Conservation (phyloP, 2,888 invertebrate genomes). For the Pomacea canaliculata region DNA sequence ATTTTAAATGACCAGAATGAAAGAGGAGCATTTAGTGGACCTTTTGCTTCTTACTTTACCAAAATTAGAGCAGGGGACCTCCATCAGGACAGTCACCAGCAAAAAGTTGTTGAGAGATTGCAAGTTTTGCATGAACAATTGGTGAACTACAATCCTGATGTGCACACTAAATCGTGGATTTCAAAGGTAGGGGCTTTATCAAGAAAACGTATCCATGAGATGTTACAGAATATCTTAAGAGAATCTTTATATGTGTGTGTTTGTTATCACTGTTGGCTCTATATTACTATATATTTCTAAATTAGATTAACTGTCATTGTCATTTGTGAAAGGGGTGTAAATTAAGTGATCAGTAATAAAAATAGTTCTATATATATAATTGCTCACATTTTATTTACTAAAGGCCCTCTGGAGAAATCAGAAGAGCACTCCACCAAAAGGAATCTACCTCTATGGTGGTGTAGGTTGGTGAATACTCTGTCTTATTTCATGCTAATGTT, state of each 20-base stretch:
- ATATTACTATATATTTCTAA: too few relatives aligned
- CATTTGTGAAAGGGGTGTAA: too few relatives aligned
- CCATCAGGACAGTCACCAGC: constrained; percentile 80
- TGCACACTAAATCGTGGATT: constrained; percentile 26
- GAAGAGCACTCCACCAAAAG: constrained; percentile 17
- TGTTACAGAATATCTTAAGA: too few relatives aligned
- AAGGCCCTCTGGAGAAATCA: constrained; percentile 25
- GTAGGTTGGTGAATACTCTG: constrained; percentile 6
- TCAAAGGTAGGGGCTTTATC: constrained; percentile 24
- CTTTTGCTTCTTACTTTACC: constrained; percentile 52
- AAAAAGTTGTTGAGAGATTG: constrained; percentile 78
- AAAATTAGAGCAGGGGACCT: constrained; percentile 74
- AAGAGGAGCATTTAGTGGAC: constrained; percentile 30
- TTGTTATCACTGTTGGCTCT: too few relatives aligned
- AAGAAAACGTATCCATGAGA: too few relatives aligned
- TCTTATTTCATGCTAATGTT: neutral
- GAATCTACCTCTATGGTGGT: constrained; percentile 25
- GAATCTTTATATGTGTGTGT: too few relatives aligned
- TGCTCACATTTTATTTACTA: neutral
- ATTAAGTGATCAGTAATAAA: neutral
- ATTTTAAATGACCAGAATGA: too few relatives aligned
- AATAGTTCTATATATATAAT: neutral
- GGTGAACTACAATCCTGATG: constrained; percentile 74
- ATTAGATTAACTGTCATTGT: too few relatives aligned
- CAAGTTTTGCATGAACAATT: constrained; percentile 80